Conservation (phyloP, 2,797 vertebrate genomes). For the Falco peregrinus region DNA sequence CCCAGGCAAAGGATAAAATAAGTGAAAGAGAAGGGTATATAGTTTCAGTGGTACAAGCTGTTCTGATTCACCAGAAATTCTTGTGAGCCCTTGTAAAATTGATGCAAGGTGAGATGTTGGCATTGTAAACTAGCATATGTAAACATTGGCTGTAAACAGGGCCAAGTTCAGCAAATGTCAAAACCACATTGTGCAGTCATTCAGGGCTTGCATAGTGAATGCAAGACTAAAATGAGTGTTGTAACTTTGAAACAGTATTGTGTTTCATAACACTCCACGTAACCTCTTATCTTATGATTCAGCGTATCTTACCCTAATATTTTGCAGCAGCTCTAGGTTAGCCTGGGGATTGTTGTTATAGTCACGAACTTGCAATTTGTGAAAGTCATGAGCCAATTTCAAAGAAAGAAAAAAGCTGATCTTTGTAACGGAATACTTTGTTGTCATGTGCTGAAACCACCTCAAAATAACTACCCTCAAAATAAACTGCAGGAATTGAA, state of each 20-base stretch:
- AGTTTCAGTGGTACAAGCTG: neutral
- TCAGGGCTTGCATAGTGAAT: neutral
- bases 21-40: neutral
- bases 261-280: neutral
- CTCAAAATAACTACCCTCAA: neutral
- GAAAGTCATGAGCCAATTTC: neutral
- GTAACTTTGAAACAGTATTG: neutral
- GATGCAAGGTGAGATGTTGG: constrained; percentile 3
- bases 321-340: neutral
- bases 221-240: neutral
- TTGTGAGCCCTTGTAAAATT: neutral
- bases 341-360: neutral
- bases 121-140: neutral
- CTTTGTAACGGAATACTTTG: neutral
- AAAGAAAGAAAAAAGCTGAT: neutral
- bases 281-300: neutral
- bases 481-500: neutral
- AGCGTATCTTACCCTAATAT: neutral
- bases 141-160: neutral
- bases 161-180: neutral
- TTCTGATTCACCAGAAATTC: neutral
- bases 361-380: neutral
- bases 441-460: neutral
- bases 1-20: neutral
- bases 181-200: neutral